Conservation (phyloP, 1,140 invertebrate species). For the Zaprionus inermis region DNA sequence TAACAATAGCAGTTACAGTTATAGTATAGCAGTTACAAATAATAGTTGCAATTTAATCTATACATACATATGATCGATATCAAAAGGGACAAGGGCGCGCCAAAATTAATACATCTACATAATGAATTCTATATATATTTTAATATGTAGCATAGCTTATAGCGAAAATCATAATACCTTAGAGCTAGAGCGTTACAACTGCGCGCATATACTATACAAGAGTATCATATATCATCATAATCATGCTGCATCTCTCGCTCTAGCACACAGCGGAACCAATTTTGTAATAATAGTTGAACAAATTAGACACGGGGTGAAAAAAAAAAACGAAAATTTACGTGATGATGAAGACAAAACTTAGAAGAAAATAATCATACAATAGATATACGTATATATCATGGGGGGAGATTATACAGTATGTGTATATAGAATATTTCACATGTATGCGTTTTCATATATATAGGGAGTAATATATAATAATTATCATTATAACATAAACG, state of each 20-base stretch:
- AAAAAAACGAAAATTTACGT: slow-evolving; percentile 46
- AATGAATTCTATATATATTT: slow-evolving; percentile 17
- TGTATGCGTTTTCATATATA: slow-evolving; percentile 41
- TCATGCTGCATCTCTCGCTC: slow-evolving; percentile 31
- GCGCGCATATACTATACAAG: slow-evolving; percentile 28
- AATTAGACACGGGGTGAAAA: slow-evolving; percentile 42
- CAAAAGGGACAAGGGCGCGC: slow-evolving; percentile 20
- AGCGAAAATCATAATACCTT: slow-evolving; percentile 80
- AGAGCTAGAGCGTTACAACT: slow-evolving; percentile 49
- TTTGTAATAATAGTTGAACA: slow-evolving; percentile 53
- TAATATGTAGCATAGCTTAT: slow-evolving; percentile 65
- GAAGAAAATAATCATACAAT: slow-evolving; percentile 58
- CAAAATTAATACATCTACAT: slow-evolving; percentile 13
- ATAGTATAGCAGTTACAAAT: slow-evolving; percentile 69
- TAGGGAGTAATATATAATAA: slow-evolving; percentile 58
- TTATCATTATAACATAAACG: slow-evolving; percentile 80
- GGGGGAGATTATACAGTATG: slow-evolving; percentile 56
- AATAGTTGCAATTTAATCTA: slow-evolving; percentile 69
- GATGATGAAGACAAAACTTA: slow-evolving; percentile 37
- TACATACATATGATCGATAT: slow-evolving; percentile 57
- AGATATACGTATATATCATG: slow-evolving; percentile 33
- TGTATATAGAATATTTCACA: slow-evolving; percentile 59
- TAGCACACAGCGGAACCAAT: slow-evolving; percentile 49
- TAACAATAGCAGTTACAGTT: slow-evolving; percentile 10
- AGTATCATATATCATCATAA: slow-evolving; percentile 30